A percentile compares a stretch with the other conserved stretches of the same genome.
Conservation (phyloP, 2,888 invertebrate species). For the Xestia ashworthii region DNA sequence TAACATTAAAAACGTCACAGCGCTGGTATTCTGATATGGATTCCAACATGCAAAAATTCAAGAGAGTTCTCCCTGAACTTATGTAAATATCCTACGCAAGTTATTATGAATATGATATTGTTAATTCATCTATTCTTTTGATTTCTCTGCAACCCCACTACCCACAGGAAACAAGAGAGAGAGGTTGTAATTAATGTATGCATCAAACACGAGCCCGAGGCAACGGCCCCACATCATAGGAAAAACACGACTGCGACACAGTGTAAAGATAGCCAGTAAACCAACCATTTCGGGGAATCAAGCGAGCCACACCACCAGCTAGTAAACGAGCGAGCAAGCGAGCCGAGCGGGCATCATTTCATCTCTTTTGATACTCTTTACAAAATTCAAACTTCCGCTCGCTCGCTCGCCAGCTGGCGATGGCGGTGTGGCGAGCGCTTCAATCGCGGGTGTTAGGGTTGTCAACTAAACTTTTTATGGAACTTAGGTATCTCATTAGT, state of each 20-base stretch:
- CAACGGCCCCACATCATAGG: background rate
- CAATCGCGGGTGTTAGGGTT: background rate
- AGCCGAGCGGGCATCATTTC: no score
- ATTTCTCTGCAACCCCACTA: background rate
- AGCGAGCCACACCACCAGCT: no score
- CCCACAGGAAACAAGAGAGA: conserved; percentile 1
- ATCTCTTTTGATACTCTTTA: no score
- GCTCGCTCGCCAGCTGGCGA: no score
- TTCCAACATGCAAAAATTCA: background rate
- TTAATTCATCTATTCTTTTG: background rate
- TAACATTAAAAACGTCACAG: no score
- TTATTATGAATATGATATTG: background rate
- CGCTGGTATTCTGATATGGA: no score
- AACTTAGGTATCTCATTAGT: no score
- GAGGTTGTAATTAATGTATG: background rate
- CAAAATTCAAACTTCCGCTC: no score
- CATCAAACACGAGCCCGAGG: background rate
- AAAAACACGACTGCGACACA: background rate
- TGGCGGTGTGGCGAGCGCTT: no score
- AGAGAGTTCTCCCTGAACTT: background rate
- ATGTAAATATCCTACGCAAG: background rate
- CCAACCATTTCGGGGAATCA: background rate
- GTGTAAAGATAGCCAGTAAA: background rate
- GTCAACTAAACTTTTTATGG: background rate
- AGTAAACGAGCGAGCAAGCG: no score